Evolutionary conservation across 92 coral and sea anemone species (phyloP), one percentile per base, ranked within the genome.

Genomic region (Pocillopora grandis): DNA sequence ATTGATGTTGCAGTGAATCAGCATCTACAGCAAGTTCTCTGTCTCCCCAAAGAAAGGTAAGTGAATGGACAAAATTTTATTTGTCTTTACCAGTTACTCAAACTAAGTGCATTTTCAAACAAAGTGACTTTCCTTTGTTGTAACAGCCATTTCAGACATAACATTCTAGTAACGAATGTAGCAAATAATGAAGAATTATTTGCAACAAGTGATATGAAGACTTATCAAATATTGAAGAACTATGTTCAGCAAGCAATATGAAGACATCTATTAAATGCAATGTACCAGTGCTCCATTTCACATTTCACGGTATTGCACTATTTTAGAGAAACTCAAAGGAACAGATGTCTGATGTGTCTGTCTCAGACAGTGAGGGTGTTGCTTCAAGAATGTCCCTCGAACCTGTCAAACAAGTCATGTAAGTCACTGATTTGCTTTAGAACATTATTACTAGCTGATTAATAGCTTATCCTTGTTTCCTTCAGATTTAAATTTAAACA

Each of bases 401-500:
- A 49, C 93, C 97, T 70, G 90, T 97, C 0, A 93, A 83, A 67
- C 99, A 97, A 84, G 71, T 92, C 72, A 92, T 97, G 99, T 97
- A 80, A 92, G 99, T 84, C 21, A 31, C 61, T 57, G 52, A 68
- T 70, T 70, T 36, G 18, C 52, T 42, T 42, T 70, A 69, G 17
- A 36, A 10, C 42, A 69, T 33, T 68, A 58, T 58, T 58, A 58
- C 61, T 9, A 14, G 10, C 31, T 27, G 31, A 27, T 27, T 27
- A 27, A 27, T 42, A 42, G 4, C 52, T 7, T 42, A 42, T 7
- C 52, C 52, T 42, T 42, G 62, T 59, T 59, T 12, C 10, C 62
- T 7, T 59, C 52, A 42, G 5, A 42, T 42, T 42, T 42, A 7
- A 42, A 42, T 7, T 7, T 3, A 42, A 42, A 42, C 52, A 42